Evolutionary conservation across 2,888 invertebrate genomes (phyloP).

Genomic region (Cataglyphis livida): DNA sequence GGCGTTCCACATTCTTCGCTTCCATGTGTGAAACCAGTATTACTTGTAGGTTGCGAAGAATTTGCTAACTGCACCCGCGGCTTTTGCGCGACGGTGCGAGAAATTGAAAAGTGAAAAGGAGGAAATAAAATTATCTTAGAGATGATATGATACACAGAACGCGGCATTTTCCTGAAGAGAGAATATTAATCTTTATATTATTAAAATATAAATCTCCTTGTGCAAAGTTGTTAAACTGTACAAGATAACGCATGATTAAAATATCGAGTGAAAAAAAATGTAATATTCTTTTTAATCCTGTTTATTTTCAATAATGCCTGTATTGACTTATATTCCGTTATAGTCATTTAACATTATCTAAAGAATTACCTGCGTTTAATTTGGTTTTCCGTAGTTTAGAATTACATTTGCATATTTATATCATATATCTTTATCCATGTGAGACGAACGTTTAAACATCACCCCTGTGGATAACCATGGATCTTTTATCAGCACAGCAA

Average conservation of each 20-base stretch:
- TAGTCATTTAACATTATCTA: background rate
- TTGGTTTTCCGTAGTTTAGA: background rate
- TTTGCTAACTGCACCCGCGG: constrained; percentile 57
- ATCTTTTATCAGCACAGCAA: constrained; percentile 1
- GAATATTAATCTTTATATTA: background rate
- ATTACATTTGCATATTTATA: constrained; percentile 1
- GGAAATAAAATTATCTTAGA: background rate
- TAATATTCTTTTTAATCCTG: background rate
- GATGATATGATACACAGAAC: background rate
- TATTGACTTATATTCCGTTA: background rate
- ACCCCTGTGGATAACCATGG: background rate
- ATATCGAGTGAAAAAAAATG: background rate
- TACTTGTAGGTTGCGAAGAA: constrained; percentile 55
- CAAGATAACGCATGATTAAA: background rate
- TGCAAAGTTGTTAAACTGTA: background rate
- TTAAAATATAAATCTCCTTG: background rate
- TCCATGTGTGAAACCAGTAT: constrained; percentile 61
- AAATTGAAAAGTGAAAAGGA: constrained; percentile 25
- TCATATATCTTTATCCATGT: background rate
- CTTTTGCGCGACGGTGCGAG: background rate
- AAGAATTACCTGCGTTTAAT: background rate
- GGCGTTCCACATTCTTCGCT: constrained; percentile 69
- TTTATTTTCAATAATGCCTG: background rate
- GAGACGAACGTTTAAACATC: background rate
- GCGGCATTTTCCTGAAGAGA: background rate